Percentiles rank a stretch among this genome's conserved stretches.
phyloP scores from a whole-genome alignment of 2,113 vertebrate genomes.

The Coreoperca whiteheadi region DNA sequence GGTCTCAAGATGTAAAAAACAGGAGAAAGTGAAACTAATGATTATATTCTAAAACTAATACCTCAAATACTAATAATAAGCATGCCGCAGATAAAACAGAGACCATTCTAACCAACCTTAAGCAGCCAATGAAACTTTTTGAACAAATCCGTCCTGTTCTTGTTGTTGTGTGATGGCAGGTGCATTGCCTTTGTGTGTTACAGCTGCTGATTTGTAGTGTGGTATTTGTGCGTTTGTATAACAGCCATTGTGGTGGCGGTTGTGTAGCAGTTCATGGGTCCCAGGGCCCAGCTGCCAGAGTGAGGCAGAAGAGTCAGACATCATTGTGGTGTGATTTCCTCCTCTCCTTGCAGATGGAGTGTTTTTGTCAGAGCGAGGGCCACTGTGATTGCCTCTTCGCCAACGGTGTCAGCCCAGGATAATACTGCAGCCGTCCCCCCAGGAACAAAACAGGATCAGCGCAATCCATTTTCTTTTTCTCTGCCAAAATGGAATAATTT shows the following conservation, averaged over 20 bases:
- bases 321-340: slow-evolving; percentile 87
- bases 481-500: slow-evolving; percentile 87
- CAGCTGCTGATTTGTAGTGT: slow-evolving; percentile 77
- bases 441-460: slow-evolving; percentile 84
- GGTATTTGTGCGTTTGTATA: slow-evolving; percentile 71
- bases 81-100: slow-evolving; percentile 6
- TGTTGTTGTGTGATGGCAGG: slow-evolving; percentile 67
- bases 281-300: slow-evolving; percentile 75
- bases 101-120: background rate
- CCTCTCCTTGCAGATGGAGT: slow-evolving; percentile 83
- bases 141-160: slow-evolving; percentile 23
- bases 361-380: slow-evolving; percentile 86
- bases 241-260: slow-evolving; percentile 61
- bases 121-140: slow-evolving; percentile 50
- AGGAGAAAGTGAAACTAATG: background rate
- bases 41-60: background rate
- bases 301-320: slow-evolving; percentile 82
- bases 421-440: slow-evolving; percentile 77
- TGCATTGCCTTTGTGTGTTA: slow-evolving; percentile 76
- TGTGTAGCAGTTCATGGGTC: slow-evolving; percentile 67
- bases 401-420: slow-evolving; percentile 84
- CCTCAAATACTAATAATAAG: background rate
- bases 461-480: slow-evolving; percentile 87
- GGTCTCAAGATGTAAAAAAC: background rate
- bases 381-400: slow-evolving; percentile 86